phyloP scores from a whole-genome alignment of 2,113 vertebrate genomes.

The Merops nubicus region DNA sequence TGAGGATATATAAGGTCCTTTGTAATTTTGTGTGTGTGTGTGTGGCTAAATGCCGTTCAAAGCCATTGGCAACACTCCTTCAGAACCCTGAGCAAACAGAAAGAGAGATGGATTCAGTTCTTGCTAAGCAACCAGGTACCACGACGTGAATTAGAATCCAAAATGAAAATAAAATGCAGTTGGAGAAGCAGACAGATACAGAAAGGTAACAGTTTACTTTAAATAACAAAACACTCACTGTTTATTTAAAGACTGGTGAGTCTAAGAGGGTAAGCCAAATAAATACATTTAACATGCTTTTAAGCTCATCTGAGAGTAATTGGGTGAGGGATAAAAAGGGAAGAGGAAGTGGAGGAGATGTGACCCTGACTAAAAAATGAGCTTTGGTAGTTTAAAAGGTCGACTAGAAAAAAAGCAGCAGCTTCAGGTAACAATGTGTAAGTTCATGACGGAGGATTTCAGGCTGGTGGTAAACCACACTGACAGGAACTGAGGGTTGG shows the following conservation, averaged over 20 bases:
- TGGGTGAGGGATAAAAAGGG: neutral
- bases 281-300: neutral
- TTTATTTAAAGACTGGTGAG: neutral
- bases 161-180: neutral
- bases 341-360: neutral
- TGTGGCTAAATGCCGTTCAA: neutral
- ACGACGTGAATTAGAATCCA: neutral
- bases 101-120: neutral
- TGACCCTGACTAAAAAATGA: neutral
- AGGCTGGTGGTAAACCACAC: neutral
- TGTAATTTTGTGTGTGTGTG: neutral
- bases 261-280: neutral
- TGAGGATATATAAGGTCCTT: neutral
- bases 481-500: slow-evolving; percentile 23
- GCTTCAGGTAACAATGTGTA: neutral
- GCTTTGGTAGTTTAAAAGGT: slow-evolving; percentile 14
- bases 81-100: neutral
- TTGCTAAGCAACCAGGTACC: neutral
- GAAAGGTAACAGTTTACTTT: neutral
- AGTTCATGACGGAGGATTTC: slow-evolving; percentile 14
- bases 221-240: neutral
- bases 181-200: neutral
- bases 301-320: neutral
- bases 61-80: neutral
- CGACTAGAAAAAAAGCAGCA: neutral